A percentile compares a stretch with the other conserved stretches of the same genome.
These are phyloP conservation scores for Latheticus oryzae DNA, from an alignment of 2,888 invertebrate genomes.

Conservation along the genomic window DNA sequence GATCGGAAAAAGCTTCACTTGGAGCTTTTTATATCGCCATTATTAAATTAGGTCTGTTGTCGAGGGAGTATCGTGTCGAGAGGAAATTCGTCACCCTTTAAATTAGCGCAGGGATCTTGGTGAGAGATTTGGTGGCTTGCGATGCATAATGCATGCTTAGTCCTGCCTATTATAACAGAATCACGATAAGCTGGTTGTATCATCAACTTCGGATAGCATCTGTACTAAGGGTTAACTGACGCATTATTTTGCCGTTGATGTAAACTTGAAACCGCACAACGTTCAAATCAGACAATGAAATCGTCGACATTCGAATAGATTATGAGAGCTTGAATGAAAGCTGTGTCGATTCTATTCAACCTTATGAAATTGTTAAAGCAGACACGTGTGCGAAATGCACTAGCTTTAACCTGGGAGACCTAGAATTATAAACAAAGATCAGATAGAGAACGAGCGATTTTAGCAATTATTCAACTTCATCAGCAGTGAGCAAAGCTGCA, in stretches of 20 bases:
- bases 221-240: conserved; percentile 22
- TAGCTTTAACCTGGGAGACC: background rate
- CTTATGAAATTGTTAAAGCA: conserved; percentile 10
- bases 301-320: conserved; percentile 7
- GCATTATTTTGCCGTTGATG: conserved; percentile 16
- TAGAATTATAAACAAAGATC: too few relatives aligned
- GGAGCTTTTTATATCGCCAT: conserved; percentile 30
- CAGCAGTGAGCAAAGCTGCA: too few relatives aligned
- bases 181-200: conserved; percentile 28
- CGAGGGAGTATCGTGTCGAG: conserved; percentile 27
- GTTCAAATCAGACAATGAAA: conserved; percentile 8
- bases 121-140: conserved; percentile 31
- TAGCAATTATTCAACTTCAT: too few relatives aligned
- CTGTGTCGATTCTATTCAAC: conserved; percentile 6
- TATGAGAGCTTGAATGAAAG: conserved; percentile 4
- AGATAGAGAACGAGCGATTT: too few relatives aligned
- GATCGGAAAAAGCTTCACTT: conserved; percentile 2
- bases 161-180: conserved; percentile 26
- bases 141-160: conserved; percentile 36
- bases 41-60: conserved; percentile 34
- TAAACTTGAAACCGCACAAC: conserved; percentile 11
- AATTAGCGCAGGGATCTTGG: conserved; percentile 33
- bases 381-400: conserved; percentile 9
- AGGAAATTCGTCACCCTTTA: conserved; percentile 38
- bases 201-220: conserved; percentile 29